phyloP scores from a whole-genome alignment of 2,888 invertebrate genomes.

The Drosophila nr. fundita region DNA sequence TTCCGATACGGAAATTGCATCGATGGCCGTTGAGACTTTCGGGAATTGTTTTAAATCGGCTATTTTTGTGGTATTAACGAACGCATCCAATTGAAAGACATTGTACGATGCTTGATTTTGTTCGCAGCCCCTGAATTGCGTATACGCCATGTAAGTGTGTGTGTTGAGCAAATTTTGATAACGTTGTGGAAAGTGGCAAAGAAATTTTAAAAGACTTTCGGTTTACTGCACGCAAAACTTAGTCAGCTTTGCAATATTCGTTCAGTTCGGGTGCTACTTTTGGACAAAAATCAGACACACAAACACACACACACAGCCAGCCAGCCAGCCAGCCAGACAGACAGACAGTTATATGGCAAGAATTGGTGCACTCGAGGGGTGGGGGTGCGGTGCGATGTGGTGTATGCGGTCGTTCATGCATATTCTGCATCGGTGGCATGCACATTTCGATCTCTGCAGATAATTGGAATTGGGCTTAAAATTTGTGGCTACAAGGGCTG shows the following conservation, averaged over 20 bases:
- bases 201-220: constrained; percentile 48
- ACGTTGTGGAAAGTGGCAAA: constrained; percentile 22
- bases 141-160: constrained; percentile 26
- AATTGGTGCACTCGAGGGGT: neutral
- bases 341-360: constrained; percentile 17
- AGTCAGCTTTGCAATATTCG: constrained; percentile 20
- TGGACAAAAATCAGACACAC: constrained; percentile 12
- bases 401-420: constrained; percentile 54
- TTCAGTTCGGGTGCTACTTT: constrained; percentile 19
- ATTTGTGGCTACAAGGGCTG: constrained; percentile 69
- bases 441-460: constrained; percentile 69
- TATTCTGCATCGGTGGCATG: constrained; percentile 50
- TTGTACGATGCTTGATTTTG: constrained; percentile 90
- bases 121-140: constrained; percentile 88
- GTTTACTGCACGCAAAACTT: constrained; percentile 26
- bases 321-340: neutral
- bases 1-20: constrained; percentile 83
- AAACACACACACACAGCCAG: neutral
- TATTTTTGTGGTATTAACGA: constrained; percentile 89
- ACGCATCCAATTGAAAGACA: constrained; percentile 89
- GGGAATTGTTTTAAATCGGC: constrained; percentile 84
- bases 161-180: neutral
- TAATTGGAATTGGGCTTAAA: constrained; percentile 80
- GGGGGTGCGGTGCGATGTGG: neutral
- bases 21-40: constrained; percentile 83